A percentile compares a stretch with the other conserved stretches of the same genome.
These are phyloP conservation scores for Hemaris fuciformis DNA, from an alignment of 2,888 invertebrate species.

Conservation along the genomic window DNA sequence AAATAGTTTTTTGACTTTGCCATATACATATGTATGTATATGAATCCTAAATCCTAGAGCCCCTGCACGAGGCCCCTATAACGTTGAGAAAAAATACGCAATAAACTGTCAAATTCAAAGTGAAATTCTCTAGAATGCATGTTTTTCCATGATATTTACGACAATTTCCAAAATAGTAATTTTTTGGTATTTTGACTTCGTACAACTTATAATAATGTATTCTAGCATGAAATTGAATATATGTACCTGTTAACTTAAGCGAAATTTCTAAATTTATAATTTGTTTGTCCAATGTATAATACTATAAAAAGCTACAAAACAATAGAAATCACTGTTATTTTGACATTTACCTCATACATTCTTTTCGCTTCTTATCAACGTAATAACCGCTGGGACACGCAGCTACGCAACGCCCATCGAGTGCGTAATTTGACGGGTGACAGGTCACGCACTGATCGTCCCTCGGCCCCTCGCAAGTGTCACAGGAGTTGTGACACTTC, in stretches of 20 bases:
- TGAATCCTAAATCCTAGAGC: not conserved
- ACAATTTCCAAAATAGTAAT: too few species aligned
- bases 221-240: too few species aligned
- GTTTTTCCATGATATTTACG: too few species aligned
- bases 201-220: too few species aligned
- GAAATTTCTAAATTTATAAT: not conserved
- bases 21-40: not conserved
- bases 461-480: conserved; percentile 89
- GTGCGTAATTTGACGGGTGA: conserved; percentile 85
- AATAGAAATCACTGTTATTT: not conserved
- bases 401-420: conserved; percentile 86
- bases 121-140: too few species aligned
- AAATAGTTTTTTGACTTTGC: not conserved
- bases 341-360: conserved; percentile 84
- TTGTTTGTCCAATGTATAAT: not conserved
- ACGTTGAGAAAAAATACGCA: too few species aligned
- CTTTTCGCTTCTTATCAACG: conserved; percentile 88
- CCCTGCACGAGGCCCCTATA: too few species aligned
- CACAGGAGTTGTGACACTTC: conserved; percentile 89
- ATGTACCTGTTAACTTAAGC: too few species aligned
- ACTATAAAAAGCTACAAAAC: not conserved
- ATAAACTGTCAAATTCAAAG: too few species aligned
- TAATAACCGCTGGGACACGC: conserved; percentile 88
- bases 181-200: too few species aligned
- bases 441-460: conserved; percentile 92